phyloP scores from a whole-genome alignment of 2,888 invertebrate species.

The Amiota minor region DNA sequence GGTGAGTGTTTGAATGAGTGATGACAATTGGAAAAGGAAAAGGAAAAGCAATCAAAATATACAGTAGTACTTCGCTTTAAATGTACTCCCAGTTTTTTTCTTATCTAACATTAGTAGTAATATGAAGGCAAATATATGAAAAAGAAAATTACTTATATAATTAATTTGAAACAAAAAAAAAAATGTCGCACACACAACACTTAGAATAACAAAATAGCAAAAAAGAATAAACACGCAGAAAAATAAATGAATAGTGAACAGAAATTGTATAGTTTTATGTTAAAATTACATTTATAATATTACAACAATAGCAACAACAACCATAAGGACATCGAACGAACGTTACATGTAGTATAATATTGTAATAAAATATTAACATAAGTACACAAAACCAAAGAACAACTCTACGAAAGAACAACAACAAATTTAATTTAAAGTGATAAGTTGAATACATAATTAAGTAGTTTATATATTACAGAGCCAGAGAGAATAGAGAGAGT shows the following conservation, averaged over 20 bases:
- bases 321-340: constrained; percentile 38
- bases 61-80: too few relatives aligned
- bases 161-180: constrained; percentile 25
- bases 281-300: constrained; percentile 64
- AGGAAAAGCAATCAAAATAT: too few relatives aligned
- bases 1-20: too few relatives aligned
- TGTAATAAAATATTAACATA: constrained; percentile 40
- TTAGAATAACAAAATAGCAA: constrained; percentile 46
- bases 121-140: too few relatives aligned
- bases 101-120: too few relatives aligned
- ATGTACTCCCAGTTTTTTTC: too few relatives aligned
- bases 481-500: constrained; percentile 5
- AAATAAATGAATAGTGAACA: constrained; percentile 43
- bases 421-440: constrained; percentile 35
- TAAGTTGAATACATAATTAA: constrained; percentile 51
- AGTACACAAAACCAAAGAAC: constrained; percentile 10
- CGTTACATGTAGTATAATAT: constrained; percentile 32
- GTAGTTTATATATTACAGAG: constrained; percentile 64
- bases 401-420: constrained; percentile 37
- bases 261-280: constrained; percentile 69
- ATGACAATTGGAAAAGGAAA: too few relatives aligned
- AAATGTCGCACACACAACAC: constrained; percentile 36
- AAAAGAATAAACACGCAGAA: constrained; percentile 32
- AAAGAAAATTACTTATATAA: constrained; percentile 38
- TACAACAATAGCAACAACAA: constrained; percentile 41